A percentile compares a stretch with the other conserved stretches of the same genome.
Evolutionary conservation across 2,797 vertebrate genomes (phyloP).

Genomic region (Aldrovandia affinis): DNA sequence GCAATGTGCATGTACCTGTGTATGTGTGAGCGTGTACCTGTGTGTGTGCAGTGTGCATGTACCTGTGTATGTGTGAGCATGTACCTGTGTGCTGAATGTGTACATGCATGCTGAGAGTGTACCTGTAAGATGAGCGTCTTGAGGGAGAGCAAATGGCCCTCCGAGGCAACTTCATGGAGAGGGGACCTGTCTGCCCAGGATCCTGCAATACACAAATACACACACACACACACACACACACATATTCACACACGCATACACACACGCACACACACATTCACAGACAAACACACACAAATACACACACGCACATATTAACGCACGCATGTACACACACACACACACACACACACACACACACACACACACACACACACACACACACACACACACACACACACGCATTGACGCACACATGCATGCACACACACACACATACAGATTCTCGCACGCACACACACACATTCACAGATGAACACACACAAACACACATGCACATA

Average conservation of each 20-base stretch:
- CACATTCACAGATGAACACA: not conserved
- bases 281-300: not conserved
- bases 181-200: constrained; percentile 87
- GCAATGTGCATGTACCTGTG: too few species aligned
- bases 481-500: not conserved
- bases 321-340: not conserved
- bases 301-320: too few species aligned
- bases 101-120: constrained; percentile 43
- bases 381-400: not conserved
- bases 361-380: not conserved
- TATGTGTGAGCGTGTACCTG: too few species aligned
- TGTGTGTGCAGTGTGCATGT: too few species aligned
- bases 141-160: constrained; percentile 83
- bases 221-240: not conserved
- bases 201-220: constrained; percentile 69
- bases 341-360: too few species aligned
- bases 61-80: too few species aligned
- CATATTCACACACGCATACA: not conserved
- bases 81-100: too few species aligned
- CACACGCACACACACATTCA: not conserved
- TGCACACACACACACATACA: not conserved
- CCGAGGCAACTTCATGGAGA: constrained; percentile 89
- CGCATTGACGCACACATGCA: not conserved
- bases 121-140: constrained; percentile 85
- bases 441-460: too few species aligned